Evolutionary conservation across 2,113 vertebrate genomes (phyloP).

Genomic region (Burhinus oedicnemus): DNA sequence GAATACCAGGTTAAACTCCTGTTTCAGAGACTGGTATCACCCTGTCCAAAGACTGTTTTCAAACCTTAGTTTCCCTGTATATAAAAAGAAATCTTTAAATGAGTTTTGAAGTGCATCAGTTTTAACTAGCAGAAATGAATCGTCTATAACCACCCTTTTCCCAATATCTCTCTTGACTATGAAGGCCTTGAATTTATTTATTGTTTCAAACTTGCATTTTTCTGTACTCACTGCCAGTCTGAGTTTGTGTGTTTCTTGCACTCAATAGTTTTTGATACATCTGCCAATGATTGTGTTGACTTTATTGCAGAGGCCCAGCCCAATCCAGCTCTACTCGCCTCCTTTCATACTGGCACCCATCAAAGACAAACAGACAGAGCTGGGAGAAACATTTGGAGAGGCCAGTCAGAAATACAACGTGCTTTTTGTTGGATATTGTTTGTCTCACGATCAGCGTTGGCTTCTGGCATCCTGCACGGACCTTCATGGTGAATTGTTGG

Average conservation of each 20-base stretch:
- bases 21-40: background rate
- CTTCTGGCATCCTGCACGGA: conserved; percentile 96
- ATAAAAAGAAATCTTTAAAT: background rate
- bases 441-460: conserved; percentile 98
- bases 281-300: background rate
- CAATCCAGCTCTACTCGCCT: conserved; percentile 90
- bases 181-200: background rate
- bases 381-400: conserved; percentile 90
- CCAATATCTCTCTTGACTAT: background rate
- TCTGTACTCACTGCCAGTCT: background rate
- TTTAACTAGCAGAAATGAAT: background rate
- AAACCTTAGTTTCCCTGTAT: background rate
- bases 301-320: conserved; percentile 85
- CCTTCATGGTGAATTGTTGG: conserved; percentile 92
- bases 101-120: background rate
- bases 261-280: background rate
- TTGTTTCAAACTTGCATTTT: background rate
- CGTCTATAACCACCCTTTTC: background rate
- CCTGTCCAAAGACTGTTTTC: background rate
- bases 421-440: conserved; percentile 94
- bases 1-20: background rate
- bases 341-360: conserved; percentile 91
- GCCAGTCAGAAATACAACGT: conserved; percentile 90
- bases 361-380: conserved; percentile 90
- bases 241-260: background rate